A percentile compares a stretch with the other conserved stretches of the same genome.
These are phyloP conservation scores for Sibirionetta formosa DNA, from an alignment of 2,797 vertebrate species.

Conservation along the genomic window DNA sequence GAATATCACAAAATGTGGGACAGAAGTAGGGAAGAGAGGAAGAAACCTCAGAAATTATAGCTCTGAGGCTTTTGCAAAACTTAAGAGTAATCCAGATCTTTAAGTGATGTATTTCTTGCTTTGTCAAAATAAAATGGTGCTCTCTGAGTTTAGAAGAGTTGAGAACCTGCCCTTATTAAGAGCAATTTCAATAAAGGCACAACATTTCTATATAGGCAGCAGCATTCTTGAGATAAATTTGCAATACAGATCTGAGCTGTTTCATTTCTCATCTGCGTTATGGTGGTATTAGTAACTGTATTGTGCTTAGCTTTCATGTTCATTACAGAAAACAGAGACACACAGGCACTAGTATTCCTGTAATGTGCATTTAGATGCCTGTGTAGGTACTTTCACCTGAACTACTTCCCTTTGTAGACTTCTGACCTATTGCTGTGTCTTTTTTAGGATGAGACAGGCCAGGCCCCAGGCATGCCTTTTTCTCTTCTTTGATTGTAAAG, in stretches of 20 bases:
- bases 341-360: not conserved
- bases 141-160: not conserved
- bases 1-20: not conserved
- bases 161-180: not conserved
- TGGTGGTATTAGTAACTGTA: not conserved
- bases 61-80: not conserved
- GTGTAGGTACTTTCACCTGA: not conserved
- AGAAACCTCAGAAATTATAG: not conserved
- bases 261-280: not conserved
- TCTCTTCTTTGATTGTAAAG: not conserved
- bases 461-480: not conserved
- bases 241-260: not conserved
- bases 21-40: not conserved
- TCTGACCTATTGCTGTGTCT: not conserved
- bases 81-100: rapidly evolving
- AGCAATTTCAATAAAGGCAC: not conserved
- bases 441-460: not conserved
- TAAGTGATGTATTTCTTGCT: not conserved
- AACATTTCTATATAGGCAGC: not conserved
- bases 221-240: not conserved
- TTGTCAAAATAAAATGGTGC: not conserved
- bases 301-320: not conserved
- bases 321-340: not conserved
- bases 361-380: not conserved
- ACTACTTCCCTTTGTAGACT: not conserved